Base-by-base conservation (phyloP, 2,888 invertebrate genomes). In the Drosophila ezoana region DNA sequence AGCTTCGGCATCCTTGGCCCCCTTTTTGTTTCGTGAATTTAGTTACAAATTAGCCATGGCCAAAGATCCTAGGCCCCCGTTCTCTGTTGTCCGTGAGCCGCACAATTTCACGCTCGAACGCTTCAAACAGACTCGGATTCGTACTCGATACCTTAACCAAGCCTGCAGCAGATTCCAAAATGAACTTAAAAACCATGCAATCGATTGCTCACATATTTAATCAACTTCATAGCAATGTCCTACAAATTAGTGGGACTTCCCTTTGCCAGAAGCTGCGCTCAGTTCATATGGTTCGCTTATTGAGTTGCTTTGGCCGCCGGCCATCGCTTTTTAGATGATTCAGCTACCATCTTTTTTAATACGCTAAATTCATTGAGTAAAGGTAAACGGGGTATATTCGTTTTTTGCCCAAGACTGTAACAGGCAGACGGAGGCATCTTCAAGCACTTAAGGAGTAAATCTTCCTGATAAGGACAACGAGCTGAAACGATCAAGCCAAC, bases 291-390 rank as follows among this genome's bases (percentile, higher is more conserved):
- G 47, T 41, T 44, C 74, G 65, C 64, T 85, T 87, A 83, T 87
- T 87, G 81, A 88, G 84, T 88, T 86, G 76, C 73, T 64, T 63
- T 75, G 59, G 68, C 85, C 75, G 56, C 59, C 62, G 81, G 85
- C 87, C 64, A 85, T 88, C 73, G 76, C 79, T 72, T 85, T 85
- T 81, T 79, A 86, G 87, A 58, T 75, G 80, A 79, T 76, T 75
- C 76, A 69, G 70, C 70, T 70, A 70, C 71, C 75, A 68, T 72
- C 68, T 63, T 78, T 58, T 23, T 41, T 57, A 43, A 11, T 41
- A 23, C 48, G 66, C 38, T 9, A 11, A 11, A 40, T 18, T 14
- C 9, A 1, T 23, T 23, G 28, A 28, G 28, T 28, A 2, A 28
- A 28, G 8, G 28, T 28, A 28, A 28, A 28, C 8, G 28, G 28